Evolutionary conservation across 2,888 invertebrate genomes (phyloP), one percentile per base, ranked within the genome.

Genomic region (Sycophila texana): DNA sequence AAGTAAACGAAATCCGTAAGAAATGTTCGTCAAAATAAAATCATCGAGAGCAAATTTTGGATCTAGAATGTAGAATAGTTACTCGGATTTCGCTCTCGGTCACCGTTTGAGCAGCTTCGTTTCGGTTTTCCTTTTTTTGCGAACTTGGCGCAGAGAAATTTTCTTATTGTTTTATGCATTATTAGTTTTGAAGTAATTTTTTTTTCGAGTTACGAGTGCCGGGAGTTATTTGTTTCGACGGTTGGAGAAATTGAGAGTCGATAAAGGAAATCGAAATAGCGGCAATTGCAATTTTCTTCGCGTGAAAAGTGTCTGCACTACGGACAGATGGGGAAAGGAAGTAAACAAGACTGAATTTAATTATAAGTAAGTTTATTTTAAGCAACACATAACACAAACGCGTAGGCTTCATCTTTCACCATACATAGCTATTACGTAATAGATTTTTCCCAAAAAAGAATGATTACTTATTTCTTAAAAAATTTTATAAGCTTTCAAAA

Each of bases 301-400:
- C 39, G 10, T 39, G 39, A 39, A 39, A 7, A 39, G 4, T 39
- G 5, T 10, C 10, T 39, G 1, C 1, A 39, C 10, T 39, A 39
- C 39, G 10, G 7, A 39, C 1, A 7, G 39, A 68, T n/a, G 4
- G n/a, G 73, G 47, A 81, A 80, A 57, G 5, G 49, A 65, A 20
- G 12, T 22, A 47, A 39, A 55, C 47, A 71, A 20, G 22, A 55
- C 16, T 22, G 7, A 60, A 14, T 1, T 49, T 73, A 74, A 39
- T 72, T 63, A 58, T 72, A 82, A 84, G 82, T 84, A 85, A 84
- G 75, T 86, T 87, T 87, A 86, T 86, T 88, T 87, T 87, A 89
- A 89, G 88, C 88, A 88, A 89, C 88, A 89, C 87, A 86, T 88
- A 88, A 88, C 86, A 88, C 86, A 84, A 84, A 87, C 87, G 88